phyloP scores from a whole-genome alignment of 1,140 invertebrate species.

The Copidosoma floridanum region DNA sequence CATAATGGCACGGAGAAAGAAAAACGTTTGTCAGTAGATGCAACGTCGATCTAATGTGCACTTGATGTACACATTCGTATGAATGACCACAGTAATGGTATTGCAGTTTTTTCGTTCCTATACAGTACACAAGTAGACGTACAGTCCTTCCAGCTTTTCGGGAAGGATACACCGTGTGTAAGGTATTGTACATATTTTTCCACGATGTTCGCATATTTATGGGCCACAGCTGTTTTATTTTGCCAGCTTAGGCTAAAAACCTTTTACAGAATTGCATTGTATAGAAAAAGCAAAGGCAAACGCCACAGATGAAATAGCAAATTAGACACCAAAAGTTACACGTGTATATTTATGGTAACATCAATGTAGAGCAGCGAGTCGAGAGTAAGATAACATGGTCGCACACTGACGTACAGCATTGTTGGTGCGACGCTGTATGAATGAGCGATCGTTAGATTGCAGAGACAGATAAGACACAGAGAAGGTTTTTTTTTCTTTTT shows the following conservation, averaged over 20 bases:
- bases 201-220: constrained; percentile 21
- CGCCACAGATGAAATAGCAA: background rate
- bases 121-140: background rate
- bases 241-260: constrained; percentile 20
- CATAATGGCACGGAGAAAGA: background rate
- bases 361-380: background rate
- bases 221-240: background rate
- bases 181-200: constrained; percentile 19
- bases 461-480: no score
- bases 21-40: constrained; percentile 1
- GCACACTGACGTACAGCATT: background rate
- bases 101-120: no score
- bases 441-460: constrained; percentile 16
- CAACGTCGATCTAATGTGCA: background rate
- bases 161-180: constrained; percentile 25
- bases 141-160: constrained; percentile 7
- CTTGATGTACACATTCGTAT: background rate
- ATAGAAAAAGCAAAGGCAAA: constrained; percentile 5
- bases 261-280: background rate
- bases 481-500: no score
- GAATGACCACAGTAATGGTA: no score
- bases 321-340: constrained; percentile 13
- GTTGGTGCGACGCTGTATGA: background rate
- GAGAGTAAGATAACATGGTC: background rate
- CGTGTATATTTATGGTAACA: no score